Base-by-base conservation (phyloP, 2,797 vertebrate genomes). In the Lepus oiostolus region DNA sequence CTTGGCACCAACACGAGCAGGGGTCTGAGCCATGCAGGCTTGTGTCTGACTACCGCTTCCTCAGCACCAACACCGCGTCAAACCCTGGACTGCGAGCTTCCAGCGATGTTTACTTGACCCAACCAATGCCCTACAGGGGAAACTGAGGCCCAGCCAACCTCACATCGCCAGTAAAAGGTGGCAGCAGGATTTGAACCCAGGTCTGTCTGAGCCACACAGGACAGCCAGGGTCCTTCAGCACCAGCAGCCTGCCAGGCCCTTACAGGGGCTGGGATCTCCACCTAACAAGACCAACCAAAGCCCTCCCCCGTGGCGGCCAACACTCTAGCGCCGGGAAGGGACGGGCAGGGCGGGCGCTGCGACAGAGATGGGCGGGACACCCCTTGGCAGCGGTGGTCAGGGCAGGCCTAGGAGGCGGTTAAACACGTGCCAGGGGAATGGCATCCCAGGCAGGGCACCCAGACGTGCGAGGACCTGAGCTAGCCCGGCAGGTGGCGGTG, bases 1-100 rank as follows among this genome's bases (percentile, higher is more conserved):
- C 82, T 95, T 96, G 95, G 93, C 94, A 95, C 35, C 19, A 32
- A 14, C 0, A 30, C 22, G 1, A 50, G 81, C 1, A 2, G 80
- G 42, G n/a, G 50, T 50, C 47, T 60, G 10, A 30, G 81, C 50
- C 70, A 79, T 10, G 71, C 16, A 30, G 63, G 22, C 81, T 95
- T 22, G 0, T 16, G 2, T 21, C 71, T 67, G 50, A 67, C 52
- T 4, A 65, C 16, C 72, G 47, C 77, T 70, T 96, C 81, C 94
- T 88, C 72, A 6, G 74, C 17, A 62, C 71, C 9, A 0, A 90
- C 21, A 54, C 4, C 28, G 13, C 5, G 35, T 50, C 90, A 81
- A 38, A 68, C 47, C 3, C 17, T 0, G 28, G 47, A 16, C 35
- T 50, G 1, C 0, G 16, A 35, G n/a, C 52, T 42, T 65, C 83